Evolutionary conservation across 2,797 vertebrate species (phyloP).

Genomic region (Dendrocincla tyrannina): DNA sequence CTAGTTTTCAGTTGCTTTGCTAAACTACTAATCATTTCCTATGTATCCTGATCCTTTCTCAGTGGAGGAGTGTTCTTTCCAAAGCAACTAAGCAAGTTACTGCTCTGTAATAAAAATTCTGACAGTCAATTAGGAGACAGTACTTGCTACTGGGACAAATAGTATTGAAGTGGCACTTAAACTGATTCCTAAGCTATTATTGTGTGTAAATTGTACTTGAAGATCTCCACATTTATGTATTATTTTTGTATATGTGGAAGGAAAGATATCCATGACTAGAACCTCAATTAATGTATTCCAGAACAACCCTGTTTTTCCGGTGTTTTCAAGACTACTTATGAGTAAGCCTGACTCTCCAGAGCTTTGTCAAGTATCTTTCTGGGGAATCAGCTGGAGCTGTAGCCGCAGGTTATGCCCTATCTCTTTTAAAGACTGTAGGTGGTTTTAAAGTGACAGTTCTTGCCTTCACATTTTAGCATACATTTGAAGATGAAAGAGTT

Average conservation of each 20-base stretch:
- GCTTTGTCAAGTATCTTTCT: not conserved
- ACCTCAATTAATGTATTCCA: not conserved
- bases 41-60: fast-evolving
- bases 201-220: not conserved
- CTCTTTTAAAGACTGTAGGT: not conserved
- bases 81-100: not conserved
- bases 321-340: not conserved
- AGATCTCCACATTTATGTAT: not conserved
- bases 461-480: not conserved
- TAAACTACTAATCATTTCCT: not conserved
- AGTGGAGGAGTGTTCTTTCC: not conserved
- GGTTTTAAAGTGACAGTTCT: not conserved
- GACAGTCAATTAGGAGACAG: not conserved
- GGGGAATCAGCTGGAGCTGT: not conserved
- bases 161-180: not conserved
- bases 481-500: not conserved
- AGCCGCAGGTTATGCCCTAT: not conserved
- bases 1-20: not conserved
- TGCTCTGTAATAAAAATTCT: not conserved
- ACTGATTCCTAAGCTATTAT: not conserved
- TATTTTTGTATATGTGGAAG: not conserved
- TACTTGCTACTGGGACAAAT: not conserved
- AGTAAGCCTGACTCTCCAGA: not conserved
- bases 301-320: not conserved
- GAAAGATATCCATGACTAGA: not conserved